Evolutionary conservation across 2,888 invertebrate species (phyloP).

Genomic region (Anagyrus pseudococci): DNA sequence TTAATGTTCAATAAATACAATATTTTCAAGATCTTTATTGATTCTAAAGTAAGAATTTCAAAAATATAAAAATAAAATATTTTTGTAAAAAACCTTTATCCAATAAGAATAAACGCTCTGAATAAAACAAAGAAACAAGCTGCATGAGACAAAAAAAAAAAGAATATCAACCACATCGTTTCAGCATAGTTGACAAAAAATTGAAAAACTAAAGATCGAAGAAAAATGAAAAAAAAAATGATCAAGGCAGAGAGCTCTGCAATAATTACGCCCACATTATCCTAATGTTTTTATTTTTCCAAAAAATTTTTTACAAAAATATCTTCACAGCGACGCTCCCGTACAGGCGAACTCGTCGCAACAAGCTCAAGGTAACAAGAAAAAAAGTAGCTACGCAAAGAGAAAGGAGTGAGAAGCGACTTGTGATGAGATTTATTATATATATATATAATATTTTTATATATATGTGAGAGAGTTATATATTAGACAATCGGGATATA

Average conservation of each 20-base stretch:
- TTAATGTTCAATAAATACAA: background rate
- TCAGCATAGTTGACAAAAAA: constrained; percentile 12
- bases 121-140: too few relatives aligned
- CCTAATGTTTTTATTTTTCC: constrained; percentile 22
- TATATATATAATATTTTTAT: too few relatives aligned
- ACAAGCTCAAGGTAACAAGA: constrained; percentile 1
- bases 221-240: too few relatives aligned
- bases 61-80: too few relatives aligned
- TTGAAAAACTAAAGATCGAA: background rate
- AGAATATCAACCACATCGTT: constrained; percentile 1
- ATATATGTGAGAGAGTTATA: too few relatives aligned
- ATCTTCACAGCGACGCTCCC: background rate
- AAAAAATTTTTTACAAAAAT: constrained; percentile 33
- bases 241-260: too few relatives aligned
- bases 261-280: too few relatives aligned
- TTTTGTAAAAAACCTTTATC: too few relatives aligned
- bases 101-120: too few relatives aligned
- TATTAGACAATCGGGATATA: background rate
- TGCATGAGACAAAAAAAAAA: too few relatives aligned
- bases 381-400: constrained; percentile 9
- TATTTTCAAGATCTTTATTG: constrained; percentile 3
- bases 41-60: too few relatives aligned
- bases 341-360: constrained; percentile 1
- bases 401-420: background rate
- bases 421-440: too few relatives aligned